A percentile compares a stretch with the other conserved stretches of the same genome.
Evolutionary conservation across 64 coral and sea anemone genomes (phyloP).

Genomic region (Montipora efflorescens): DNA sequence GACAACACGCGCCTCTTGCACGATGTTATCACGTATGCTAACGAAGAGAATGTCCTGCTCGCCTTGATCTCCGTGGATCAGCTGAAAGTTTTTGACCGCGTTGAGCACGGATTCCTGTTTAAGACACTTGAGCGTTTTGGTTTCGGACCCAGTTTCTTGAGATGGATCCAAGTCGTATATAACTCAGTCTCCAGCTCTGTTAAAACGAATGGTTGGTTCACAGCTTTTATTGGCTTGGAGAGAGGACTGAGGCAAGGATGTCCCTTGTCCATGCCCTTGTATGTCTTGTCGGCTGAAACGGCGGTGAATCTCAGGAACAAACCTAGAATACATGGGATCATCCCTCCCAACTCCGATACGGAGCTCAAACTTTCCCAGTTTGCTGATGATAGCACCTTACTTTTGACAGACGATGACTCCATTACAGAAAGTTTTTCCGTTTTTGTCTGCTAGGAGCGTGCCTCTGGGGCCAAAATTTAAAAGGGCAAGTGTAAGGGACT

Average conservation of each 20-base stretch:
- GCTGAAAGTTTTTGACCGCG: not conserved
- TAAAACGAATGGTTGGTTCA: slow-evolving; percentile 19
- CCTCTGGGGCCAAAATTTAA: slow-evolving; percentile 48
- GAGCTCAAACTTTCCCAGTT: not conserved
- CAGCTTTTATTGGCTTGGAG: not conserved
- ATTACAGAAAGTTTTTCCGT: not conserved
- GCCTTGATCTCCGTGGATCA: slow-evolving; percentile 14
- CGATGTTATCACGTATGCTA: slow-evolving; percentile 9
- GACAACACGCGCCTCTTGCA: slow-evolving; percentile 11
- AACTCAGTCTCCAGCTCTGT: slow-evolving; percentile 23
- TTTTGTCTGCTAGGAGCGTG: not conserved
- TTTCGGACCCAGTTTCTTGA: slow-evolving; percentile 1
- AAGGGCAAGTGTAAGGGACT: slow-evolving; percentile 6
- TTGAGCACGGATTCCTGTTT: not conserved
- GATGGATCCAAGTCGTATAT: slow-evolving; percentile 43
- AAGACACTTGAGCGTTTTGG: not conserved
- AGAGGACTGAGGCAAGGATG: slow-evolving; percentile 1
- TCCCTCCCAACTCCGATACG: not conserved
- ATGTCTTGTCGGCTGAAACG: slow-evolving; percentile 32
- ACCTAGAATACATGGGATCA: not conserved
- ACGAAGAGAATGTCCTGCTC: not conserved
- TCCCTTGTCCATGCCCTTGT: slow-evolving; percentile 49
- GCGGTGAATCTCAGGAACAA: not conserved
- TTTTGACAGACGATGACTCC: not conserved
- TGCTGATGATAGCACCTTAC: slow-evolving; percentile 51